Evolutionary conservation across 2,113 vertebrate genomes (phyloP).

Genomic region (Crotalus viridis): DNA sequence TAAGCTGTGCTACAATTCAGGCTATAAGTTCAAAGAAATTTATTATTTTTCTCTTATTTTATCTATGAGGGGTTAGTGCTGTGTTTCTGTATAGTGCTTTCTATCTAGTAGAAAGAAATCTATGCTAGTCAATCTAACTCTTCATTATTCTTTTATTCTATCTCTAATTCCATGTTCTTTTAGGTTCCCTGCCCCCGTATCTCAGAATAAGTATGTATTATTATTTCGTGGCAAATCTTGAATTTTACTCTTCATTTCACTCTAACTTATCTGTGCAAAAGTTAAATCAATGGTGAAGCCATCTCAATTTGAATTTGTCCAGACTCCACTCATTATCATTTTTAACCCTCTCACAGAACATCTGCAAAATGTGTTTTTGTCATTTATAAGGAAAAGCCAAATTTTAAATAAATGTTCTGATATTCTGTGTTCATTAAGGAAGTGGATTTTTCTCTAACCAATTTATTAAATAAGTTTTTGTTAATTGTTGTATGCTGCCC

Average conservation of each 20-base stretch:
- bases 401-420: not conserved
- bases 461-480: not conserved
- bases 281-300: not conserved
- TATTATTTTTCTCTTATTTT: not conserved
- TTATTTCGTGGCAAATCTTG: not conserved
- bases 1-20: not conserved
- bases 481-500: not conserved
- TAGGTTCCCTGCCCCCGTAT: fast-evolving
- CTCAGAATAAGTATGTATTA: not conserved
- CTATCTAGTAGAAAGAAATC: not conserved
- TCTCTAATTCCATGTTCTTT: not conserved
- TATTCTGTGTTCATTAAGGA: not conserved
- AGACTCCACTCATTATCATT: not conserved
- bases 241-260: not conserved
- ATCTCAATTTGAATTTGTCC: not conserved
- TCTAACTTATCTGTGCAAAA: not conserved
- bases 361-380: not conserved
- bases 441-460: not conserved
- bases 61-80: not conserved
- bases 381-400: not conserved
- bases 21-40: not conserved
- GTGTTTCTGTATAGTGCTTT: not conserved
- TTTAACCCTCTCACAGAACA: not conserved
- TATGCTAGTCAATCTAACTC: not conserved
- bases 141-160: not conserved